phyloP scores from a whole-genome alignment of 2,113 vertebrate species.

The Synchiropus splendidus region DNA sequence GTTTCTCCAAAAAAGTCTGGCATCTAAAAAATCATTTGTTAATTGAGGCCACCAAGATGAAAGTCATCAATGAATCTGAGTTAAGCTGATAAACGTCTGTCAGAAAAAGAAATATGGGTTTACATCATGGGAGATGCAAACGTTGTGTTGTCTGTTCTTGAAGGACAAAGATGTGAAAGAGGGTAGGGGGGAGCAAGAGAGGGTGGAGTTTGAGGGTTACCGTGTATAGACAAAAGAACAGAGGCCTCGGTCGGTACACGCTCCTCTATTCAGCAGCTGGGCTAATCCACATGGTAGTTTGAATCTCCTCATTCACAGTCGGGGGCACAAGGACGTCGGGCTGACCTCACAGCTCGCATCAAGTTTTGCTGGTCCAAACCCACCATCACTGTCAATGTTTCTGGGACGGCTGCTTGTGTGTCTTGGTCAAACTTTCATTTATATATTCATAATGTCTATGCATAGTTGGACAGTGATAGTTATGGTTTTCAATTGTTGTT shows the following conservation, averaged over 20 bases:
- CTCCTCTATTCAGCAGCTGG: slow-evolving; percentile 24
- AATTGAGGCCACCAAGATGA: too few species aligned
- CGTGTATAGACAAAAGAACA: slow-evolving; percentile 31
- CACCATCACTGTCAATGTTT: slow-evolving; percentile 4
- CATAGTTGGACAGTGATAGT: too few species aligned
- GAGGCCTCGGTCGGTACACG: slow-evolving; percentile 12
- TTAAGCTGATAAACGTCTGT: too few species aligned
- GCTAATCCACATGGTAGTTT: slow-evolving; percentile 36
- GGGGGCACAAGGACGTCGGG: slow-evolving; percentile 14
- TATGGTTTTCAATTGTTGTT: too few species aligned
- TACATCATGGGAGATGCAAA: too few species aligned
- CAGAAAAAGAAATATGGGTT: not conserved
- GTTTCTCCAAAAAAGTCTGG: too few species aligned
- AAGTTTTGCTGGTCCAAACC: slow-evolving; percentile 9
- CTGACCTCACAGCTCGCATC: slow-evolving; percentile 20
- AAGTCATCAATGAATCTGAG: too few species aligned
- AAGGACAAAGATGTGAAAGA: slow-evolving; percentile 29
- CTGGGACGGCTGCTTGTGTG: too few species aligned
- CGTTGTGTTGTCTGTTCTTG: not conserved
- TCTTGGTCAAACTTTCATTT: too few species aligned
- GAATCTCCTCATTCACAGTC: slow-evolving; percentile 20
- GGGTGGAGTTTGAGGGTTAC: slow-evolving; percentile 12
- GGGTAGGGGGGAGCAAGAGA: not conserved
- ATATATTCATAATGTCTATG: too few species aligned
- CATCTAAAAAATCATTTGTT: too few species aligned